Conservation (phyloP, 2,888 invertebrate species). For the Nephrocerus scutellatus region DNA sequence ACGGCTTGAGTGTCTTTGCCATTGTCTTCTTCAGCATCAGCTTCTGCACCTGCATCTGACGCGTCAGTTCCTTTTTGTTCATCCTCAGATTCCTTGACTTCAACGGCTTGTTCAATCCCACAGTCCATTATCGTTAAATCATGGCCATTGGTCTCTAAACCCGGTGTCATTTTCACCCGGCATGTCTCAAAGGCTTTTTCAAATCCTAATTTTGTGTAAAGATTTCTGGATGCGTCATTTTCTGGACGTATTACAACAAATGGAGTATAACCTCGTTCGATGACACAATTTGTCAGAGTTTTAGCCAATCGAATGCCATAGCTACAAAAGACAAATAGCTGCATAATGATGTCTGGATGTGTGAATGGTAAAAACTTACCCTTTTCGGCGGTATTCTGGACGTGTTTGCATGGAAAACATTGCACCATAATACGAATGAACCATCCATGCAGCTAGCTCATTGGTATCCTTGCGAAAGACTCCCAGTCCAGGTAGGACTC, state of each 20-base stretch:
- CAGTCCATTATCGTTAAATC: no score
- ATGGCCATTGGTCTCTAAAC: constrained; percentile 27
- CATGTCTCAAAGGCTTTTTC: constrained; percentile 72
- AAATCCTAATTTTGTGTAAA: constrained; percentile 78
- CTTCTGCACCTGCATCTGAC: constrained; percentile 5
- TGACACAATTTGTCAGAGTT: constrained; percentile 58
- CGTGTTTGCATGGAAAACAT: constrained; percentile 89
- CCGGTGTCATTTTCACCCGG: constrained; percentile 66
- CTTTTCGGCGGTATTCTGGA: constrained; percentile 66
- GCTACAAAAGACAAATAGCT: constrained; percentile 26
- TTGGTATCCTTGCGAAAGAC: constrained; percentile 62
- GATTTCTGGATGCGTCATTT: constrained; percentile 76
- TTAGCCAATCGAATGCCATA: constrained; percentile 69
- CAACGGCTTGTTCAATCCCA: no score
- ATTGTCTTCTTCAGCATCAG: constrained; percentile 23
- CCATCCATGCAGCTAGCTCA: constrained; percentile 82
- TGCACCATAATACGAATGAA: constrained; percentile 83
- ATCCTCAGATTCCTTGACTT: constrained; percentile 26
- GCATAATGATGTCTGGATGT: neutral
- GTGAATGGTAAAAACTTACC: constrained; percentile 36
- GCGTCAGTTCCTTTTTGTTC: constrained; percentile 25
- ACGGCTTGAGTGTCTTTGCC: constrained; percentile 35
- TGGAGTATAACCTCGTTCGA: constrained; percentile 69
- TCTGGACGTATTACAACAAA: constrained; percentile 83
- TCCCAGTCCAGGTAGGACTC: constrained; percentile 71